phyloP scores from a whole-genome alignment of 2,888 invertebrate genomes.

The Pterobdella sp. region DNA sequence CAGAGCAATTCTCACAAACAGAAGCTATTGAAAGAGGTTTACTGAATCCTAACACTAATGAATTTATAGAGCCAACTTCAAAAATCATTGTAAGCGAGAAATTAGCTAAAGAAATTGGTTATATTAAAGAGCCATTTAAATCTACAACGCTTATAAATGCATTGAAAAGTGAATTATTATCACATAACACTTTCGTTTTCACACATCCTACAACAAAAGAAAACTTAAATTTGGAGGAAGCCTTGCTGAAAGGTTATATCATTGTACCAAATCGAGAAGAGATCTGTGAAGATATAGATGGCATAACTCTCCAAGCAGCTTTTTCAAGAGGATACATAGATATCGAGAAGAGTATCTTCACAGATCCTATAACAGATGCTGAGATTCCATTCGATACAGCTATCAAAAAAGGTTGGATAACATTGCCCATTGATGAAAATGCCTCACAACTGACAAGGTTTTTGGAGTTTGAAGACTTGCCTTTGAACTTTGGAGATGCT shows the following conservation, averaged over 20 bases:
- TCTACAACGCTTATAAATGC: slow-evolving; percentile 71
- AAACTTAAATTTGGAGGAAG: slow-evolving; percentile 31
- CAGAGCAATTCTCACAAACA: slow-evolving; percentile 48
- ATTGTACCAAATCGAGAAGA: slow-evolving; percentile 32
- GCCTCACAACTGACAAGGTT: neutral
- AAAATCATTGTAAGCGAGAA: slow-evolving; percentile 65
- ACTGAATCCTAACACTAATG: slow-evolving; percentile 50
- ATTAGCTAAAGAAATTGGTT: slow-evolving; percentile 33
- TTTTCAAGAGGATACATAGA: slow-evolving; percentile 38
- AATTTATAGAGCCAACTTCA: slow-evolving; percentile 61
- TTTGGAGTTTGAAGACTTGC: slow-evolving; percentile 18
- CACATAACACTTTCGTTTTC: slow-evolving; percentile 58
- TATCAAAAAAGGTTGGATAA: slow-evolving; percentile 38
- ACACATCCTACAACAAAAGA: slow-evolving; percentile 61
- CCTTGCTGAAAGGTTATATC: slow-evolving; percentile 35
- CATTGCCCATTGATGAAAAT: slow-evolving; percentile 35
- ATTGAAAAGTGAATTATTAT: slow-evolving; percentile 67
- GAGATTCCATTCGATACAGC: slow-evolving; percentile 40
- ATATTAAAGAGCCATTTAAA: slow-evolving; percentile 19
- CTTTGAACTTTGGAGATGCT: slow-evolving; percentile 27
- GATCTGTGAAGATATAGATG: slow-evolving; percentile 33
- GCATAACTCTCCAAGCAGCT: slow-evolving; percentile 39
- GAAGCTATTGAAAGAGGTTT: slow-evolving; percentile 79
- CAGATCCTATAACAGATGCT: slow-evolving; percentile 41
- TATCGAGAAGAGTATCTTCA: slow-evolving; percentile 36